Base-by-base conservation (phyloP, 2,888 invertebrate genomes). In the Carcina quercana region DNA sequence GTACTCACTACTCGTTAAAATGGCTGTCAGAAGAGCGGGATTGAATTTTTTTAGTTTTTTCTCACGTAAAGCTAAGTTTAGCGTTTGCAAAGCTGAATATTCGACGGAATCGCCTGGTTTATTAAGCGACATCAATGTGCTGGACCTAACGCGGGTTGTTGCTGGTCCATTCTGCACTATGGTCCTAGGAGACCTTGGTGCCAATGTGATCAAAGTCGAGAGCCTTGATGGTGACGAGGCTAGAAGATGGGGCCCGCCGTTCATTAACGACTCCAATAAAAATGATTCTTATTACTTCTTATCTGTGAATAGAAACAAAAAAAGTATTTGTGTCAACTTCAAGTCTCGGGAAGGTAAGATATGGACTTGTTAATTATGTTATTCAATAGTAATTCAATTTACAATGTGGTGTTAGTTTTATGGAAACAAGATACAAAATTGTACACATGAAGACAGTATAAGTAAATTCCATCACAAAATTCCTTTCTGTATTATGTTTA, bases 151-250 rank as follows among this genome's bases (percentile, higher is more conserved):
- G 4, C 85, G 97, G 50, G 92, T 98, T 22, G 88, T 97, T 2
- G 97, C 98, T 12, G 98, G 98, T 0, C 98, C 98, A 0, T 94
- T 92, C 61, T 97, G 97, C 64, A 93, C 97, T 0, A 96, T 97
- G 97, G 88, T 95, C 32, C 79, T 98, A 13, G 93, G 94, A 1
- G 97, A 98, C 76, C 79, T 97, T 37, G 97, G 97, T 0, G 97
- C 97, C 0, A 95, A 96, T 59, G 87, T 98, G 1, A 90, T 96
- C 28, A 97, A 98, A 86, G 88, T 98, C 21, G 98, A 98, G 66
- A 89, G 89, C 46, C 92, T 96, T 1, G 89, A 86, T 1, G 75
- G 78, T 2, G 98, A 98, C 66, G 97, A 98, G 54, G 89, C 95
- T 0, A 85, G 98, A 29, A 89, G 89, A 40, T 98, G 97, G 97